Percentiles rank a stretch among this genome's conserved stretches.
These are phyloP conservation scores for Gallirallus australis DNA, from an alignment of 2,797 vertebrate species.

Conservation along the genomic window DNA sequence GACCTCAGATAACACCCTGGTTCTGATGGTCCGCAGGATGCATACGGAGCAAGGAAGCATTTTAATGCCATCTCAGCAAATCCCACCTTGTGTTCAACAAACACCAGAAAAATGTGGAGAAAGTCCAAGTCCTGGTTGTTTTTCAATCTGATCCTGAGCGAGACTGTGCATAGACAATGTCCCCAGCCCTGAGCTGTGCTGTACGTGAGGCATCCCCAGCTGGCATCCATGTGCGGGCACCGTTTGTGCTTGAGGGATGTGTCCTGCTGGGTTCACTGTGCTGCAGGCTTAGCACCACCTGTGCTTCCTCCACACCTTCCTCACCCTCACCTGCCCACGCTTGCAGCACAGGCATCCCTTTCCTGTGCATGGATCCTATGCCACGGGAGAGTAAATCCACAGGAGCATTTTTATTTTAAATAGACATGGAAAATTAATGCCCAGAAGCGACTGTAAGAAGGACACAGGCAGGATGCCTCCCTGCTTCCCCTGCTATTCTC, in stretches of 20 bases:
- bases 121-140: neutral
- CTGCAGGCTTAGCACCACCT: neutral
- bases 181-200: neutral
- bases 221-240: fast-evolving
- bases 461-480: neutral
- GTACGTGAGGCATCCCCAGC: neutral
- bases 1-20: neutral
- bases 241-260: neutral
- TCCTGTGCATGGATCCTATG: fast-evolving
- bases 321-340: neutral
- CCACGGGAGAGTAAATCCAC: neutral
- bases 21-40: neutral
- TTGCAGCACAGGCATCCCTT: neutral
- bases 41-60: neutral
- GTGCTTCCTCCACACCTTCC: neutral
- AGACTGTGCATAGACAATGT: fast-evolving
- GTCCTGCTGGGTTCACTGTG: neutral
- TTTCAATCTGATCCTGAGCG: neutral
- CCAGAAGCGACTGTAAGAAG: neutral
- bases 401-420: conserved; percentile 23
- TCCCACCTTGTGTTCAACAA: neutral
- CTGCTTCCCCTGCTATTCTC: conserved; percentile 4
- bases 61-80: neutral
- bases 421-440: conserved; percentile 28
- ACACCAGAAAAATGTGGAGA: neutral